A percentile compares a stretch with the other conserved stretches of the same genome.
Evolutionary conservation across 2,888 invertebrate genomes (phyloP).

Genomic region (Eubasilissa splendida): DNA sequence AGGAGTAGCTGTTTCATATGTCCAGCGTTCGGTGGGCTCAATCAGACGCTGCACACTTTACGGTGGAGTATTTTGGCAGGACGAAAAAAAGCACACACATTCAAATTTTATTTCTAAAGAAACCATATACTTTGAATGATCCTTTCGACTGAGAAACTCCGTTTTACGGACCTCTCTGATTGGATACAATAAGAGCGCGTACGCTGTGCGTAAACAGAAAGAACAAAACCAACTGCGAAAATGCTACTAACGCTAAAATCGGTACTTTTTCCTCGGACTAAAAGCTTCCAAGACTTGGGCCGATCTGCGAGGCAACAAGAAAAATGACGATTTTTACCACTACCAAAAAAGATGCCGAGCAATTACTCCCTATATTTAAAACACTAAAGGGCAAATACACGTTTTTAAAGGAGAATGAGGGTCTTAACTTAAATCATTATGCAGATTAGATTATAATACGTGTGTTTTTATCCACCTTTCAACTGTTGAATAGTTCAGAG

Average conservation of each 20-base stretch:
- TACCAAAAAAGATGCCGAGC: background rate
- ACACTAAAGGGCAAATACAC: too few species aligned
- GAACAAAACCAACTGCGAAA: conserved; percentile 17
- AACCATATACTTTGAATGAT: background rate
- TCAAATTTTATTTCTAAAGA: conserved; percentile 2
- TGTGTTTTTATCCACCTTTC: background rate
- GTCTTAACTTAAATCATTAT: background rate
- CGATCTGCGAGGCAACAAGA: background rate
- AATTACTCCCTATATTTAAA: background rate
- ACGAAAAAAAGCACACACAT: background rate
- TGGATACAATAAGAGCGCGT: background rate
- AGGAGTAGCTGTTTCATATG: conserved; percentile 29
- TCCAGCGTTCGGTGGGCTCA: background rate
- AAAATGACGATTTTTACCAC: background rate
- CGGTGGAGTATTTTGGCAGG: background rate
- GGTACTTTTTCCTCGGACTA: conserved; percentile 1
- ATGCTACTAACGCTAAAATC: conserved; percentile 5
- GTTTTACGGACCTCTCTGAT: background rate
- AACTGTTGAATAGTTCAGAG: background rate
- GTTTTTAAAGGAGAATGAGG: background rate
- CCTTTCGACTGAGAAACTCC: background rate
- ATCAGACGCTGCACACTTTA: background rate
- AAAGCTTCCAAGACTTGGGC: conserved; percentile 22
- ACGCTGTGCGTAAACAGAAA: background rate
- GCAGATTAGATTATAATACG: background rate